A percentile compares a stretch with the other conserved stretches of the same genome.
Evolutionary conservation across 2,888 invertebrate genomes (phyloP).

Genomic region (Dryobota labecula): DNA sequence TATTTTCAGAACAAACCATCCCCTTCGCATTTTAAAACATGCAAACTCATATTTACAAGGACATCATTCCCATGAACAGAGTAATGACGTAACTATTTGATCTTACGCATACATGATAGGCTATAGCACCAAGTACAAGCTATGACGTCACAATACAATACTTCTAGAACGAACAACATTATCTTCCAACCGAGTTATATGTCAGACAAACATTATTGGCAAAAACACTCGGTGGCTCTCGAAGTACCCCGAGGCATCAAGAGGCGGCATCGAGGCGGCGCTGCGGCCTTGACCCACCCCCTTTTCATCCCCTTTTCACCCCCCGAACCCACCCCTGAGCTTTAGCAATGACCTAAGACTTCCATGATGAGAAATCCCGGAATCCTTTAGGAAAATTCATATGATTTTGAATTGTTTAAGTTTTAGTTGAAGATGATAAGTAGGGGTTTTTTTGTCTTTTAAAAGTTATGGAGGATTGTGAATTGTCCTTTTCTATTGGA

Average conservation of each 20-base stretch:
- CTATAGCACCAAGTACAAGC: constrained; percentile 11
- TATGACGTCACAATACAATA: constrained; percentile 35
- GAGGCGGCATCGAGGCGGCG: constrained; percentile 73
- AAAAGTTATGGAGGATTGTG: background rate
- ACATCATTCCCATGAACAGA: background rate
- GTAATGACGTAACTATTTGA: constrained; percentile 31
- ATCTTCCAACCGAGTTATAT: constrained; percentile 39
- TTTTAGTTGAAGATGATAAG: background rate
- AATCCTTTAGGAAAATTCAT: constrained; percentile 49
- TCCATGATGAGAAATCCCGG: constrained; percentile 62
- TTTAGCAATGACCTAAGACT: constrained; percentile 75
- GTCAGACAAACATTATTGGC: constrained; percentile 61
- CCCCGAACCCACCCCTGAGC: constrained; percentile 41
- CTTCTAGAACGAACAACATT: constrained; percentile 36
- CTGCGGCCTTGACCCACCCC: constrained; percentile 69
- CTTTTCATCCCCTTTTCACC: constrained; percentile 39
- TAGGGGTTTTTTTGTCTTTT: background rate
- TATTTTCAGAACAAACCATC: background rate
- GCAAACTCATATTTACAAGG: constrained; percentile 5
- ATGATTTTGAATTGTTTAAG: constrained; percentile 30
- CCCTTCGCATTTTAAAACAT: background rate
- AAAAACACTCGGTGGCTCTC: constrained; percentile 60
- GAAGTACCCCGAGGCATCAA: constrained; percentile 62
- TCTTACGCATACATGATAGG: constrained; percentile 9
- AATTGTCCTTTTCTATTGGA: background rate